Percentiles rank a stretch among this genome's conserved stretches.
Conservation (phyloP, 2,113 vertebrate genomes). For the Apteryx owenii region DNA sequence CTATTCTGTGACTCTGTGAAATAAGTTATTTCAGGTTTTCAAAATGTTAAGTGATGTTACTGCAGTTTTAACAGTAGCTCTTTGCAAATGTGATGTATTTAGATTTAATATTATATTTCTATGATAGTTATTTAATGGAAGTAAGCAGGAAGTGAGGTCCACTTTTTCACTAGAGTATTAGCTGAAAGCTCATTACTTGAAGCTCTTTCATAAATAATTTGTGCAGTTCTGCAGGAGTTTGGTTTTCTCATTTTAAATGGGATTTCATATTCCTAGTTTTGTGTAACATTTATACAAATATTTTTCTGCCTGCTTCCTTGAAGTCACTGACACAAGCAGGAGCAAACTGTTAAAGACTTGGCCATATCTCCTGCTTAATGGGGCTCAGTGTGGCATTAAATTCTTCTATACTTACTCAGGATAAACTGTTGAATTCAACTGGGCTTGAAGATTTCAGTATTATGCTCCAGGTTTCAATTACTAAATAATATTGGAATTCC, state of each 20-base stretch:
- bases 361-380: not conserved
- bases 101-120: not conserved
- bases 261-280: not conserved
- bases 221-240: not conserved
- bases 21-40: not conserved
- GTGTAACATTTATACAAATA: not conserved
- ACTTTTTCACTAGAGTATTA: not conserved
- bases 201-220: not conserved
- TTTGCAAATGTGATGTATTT: not conserved
- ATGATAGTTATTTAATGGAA: not conserved
- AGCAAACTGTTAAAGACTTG: not conserved
- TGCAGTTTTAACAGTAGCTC: not conserved
- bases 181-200: not conserved
- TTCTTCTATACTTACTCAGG: not conserved
- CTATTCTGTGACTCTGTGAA: not conserved
- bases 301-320: not conserved
- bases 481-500: not conserved
- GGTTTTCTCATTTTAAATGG: not conserved
- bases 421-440: conserved; percentile 11
- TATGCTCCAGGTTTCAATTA: not conserved
- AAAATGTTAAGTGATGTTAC: not conserved
- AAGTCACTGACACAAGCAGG: not conserved
- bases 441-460: not conserved
- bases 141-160: not conserved
- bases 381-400: not conserved